A percentile compares a stretch with the other conserved stretches of the same genome.
Evolutionary conservation across 2,113 vertebrate species (phyloP).

Genomic region (Cyanocitta stelleri): DNA sequence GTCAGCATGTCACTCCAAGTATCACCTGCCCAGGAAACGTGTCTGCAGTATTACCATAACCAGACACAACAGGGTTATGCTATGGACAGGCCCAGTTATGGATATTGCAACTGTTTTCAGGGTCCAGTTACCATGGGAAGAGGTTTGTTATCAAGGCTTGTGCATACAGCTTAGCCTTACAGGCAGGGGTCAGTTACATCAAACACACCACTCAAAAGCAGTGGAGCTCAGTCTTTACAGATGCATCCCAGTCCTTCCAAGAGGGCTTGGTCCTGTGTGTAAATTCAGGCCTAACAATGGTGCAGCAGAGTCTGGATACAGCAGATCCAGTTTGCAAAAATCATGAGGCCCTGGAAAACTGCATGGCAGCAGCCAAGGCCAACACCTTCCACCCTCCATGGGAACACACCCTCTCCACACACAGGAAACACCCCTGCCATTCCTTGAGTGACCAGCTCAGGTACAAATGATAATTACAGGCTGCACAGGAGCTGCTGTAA

Average conservation of each 20-base stretch:
- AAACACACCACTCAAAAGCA: neutral
- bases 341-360: neutral
- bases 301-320: neutral
- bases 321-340: neutral
- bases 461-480: neutral
- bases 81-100: neutral
- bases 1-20: neutral
- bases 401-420: neutral
- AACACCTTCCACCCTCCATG: neutral
- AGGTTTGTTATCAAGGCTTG: neutral
- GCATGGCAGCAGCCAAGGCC: neutral
- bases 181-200: neutral
- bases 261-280: neutral
- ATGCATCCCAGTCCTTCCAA: neutral
- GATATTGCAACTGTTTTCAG: neutral
- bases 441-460: neutral
- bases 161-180: neutral
- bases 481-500: neutral
- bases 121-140: neutral
- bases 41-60: neutral
- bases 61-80: neutral
- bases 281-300: neutral
- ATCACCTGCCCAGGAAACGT: neutral
- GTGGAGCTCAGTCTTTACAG: neutral
- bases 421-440: neutral